Base-by-base conservation (phyloP, 1,140 invertebrate species). In the Drosophila leontia region DNA sequence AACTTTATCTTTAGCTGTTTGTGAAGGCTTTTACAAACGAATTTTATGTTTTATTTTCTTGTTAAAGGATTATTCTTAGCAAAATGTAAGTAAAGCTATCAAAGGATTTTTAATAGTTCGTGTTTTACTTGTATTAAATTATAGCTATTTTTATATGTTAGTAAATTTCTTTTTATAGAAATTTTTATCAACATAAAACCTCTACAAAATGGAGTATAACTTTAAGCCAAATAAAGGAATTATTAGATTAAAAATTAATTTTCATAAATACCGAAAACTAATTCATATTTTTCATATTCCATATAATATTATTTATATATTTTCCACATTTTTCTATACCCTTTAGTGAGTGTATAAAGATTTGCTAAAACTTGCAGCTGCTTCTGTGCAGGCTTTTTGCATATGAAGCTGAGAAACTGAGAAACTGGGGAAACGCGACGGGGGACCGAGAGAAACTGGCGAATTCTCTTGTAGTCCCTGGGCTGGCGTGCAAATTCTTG, bases 401-500 rank as follows among this genome's bases (percentile, higher is more conserved):
- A 88, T 88, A 88, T 71, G 85, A 56, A 42, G 51, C 34, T 15
- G 34, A 55, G 51, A 55, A 37, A 0, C 51, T 37, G 34, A 37
- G n/a, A 50, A 71, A 44, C 67, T 39, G 19, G 29, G 32, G 29
- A 61, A 17, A 32, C 41, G 23, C 11, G n/a, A 17, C 32, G 29
- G 37, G 61, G 34, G 3, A 71, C 32, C 53, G 23, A 53, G 42
- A 34, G 51, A 70, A 64, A 47, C 15, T 41, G 47, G 74, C 23
- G 67, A 60, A 60, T 74, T 72, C 70, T 74, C 45, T 74, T 72
- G 55, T 72, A 68, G 70, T 72, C 68, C 34, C 37, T 60, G 59
- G 62, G 60, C 42, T 74, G 69, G 65, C 69, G 70, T 81, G 81
- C 85, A 83, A 79, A 85, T 85, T 91, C 87, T 91, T 91, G 88